These are phyloP conservation scores for Phalera bucephala DNA, from an alignment of 2,888 invertebrate species.

Conservation along the genomic window DNA sequence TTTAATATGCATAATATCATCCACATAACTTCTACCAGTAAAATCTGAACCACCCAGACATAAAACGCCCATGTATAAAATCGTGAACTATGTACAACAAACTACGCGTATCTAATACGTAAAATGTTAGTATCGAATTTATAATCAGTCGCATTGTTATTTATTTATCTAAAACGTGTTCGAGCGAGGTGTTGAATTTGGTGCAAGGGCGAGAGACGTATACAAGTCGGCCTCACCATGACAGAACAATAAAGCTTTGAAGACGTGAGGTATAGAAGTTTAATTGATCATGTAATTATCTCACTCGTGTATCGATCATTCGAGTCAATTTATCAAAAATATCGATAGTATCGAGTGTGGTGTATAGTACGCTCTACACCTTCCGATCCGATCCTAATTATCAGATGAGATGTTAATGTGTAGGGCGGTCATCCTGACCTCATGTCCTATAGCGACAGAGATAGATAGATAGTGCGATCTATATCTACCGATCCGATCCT, in stretches of 20 bases:
- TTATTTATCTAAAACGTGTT: slow-evolving; percentile 36
- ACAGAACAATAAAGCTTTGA: slow-evolving; percentile 34
- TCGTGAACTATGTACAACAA: no score
- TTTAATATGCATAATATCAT: no score
- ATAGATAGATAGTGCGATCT: no score
- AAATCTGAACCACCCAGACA: no score
- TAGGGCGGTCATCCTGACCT: no score
- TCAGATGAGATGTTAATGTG: no score
- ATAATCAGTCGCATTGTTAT: slow-evolving; percentile 49
- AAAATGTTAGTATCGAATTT: slow-evolving; percentile 51
- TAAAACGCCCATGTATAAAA: slow-evolving; percentile 10
- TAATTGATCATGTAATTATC: slow-evolving; percentile 25
- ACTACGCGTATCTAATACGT: slow-evolving; percentile 43
- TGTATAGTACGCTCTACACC: no score
- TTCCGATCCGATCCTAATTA: no score
- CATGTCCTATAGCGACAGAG: no score
- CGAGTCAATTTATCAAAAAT: slow-evolving; percentile 14
- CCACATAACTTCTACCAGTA: no score
- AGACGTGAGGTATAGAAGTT: slow-evolving; percentile 18
- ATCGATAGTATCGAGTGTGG: background rate
- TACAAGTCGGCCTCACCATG: slow-evolving; percentile 28
- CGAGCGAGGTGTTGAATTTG: slow-evolving; percentile 40
- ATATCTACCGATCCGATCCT: no score
- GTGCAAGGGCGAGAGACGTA: slow-evolving; percentile 47
- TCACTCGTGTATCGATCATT: slow-evolving; percentile 12